Evolutionary conservation across 2,888 invertebrate genomes (phyloP).

Genomic region (Theretra japonica): DNA sequence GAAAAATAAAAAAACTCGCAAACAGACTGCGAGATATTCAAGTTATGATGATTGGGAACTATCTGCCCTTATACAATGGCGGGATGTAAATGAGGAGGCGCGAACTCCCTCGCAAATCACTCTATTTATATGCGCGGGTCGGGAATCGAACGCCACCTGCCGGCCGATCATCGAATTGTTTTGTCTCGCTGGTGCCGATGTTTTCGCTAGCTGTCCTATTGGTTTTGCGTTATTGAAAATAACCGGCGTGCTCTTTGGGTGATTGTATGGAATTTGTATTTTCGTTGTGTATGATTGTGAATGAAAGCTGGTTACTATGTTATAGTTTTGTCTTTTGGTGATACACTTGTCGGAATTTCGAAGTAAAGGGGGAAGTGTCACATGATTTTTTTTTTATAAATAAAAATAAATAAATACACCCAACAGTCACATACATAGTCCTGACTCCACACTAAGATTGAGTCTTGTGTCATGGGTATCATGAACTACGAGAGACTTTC

Average conservation of each 20-base stretch:
- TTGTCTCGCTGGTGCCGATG: neutral
- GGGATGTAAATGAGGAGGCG: slow-evolving; percentile 17
- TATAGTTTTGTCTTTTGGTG: no score
- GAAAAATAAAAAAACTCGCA: no score
- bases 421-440: no score
- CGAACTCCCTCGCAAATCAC: slow-evolving; percentile 37
- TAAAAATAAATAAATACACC: no score
- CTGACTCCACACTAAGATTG: no score
- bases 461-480: no score
- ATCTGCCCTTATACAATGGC: slow-evolving; percentile 12
- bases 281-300: neutral
- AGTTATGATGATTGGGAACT: slow-evolving; percentile 24
- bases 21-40: neutral
- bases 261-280: neutral
- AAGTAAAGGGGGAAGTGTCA: no score
- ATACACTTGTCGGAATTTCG: no score
- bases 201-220: neutral
- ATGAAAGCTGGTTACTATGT: no score
- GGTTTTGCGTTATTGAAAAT: slow-evolving; percentile 1
- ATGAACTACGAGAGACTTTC: no score
- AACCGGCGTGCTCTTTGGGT: neutral
- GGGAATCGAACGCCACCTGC: slow-evolving; percentile 47
- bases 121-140: slow-evolving; percentile 48
- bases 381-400: no score
- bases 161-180: slow-evolving; percentile 35